Evolutionary conservation across 2,113 vertebrate genomes (phyloP), one percentile per base, ranked within the genome.

Genomic region (Corythornis madagascariensis): DNA sequence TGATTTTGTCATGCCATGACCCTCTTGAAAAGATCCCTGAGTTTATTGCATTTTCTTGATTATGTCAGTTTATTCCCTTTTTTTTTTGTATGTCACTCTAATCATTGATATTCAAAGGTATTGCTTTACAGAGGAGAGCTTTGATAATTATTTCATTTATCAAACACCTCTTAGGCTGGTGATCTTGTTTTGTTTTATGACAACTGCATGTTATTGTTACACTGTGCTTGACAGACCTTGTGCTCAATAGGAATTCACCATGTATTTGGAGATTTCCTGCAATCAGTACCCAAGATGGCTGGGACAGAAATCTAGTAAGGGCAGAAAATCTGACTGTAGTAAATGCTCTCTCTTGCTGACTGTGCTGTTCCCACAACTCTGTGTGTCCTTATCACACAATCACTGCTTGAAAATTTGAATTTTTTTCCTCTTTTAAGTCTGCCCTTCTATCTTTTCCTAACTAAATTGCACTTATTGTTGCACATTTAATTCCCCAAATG

Each of bases 391-490:
- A 74, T 84, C 86, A 31, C 25, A 33, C 47, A 90, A 93, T 93
- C 87, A 13, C 47, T 60, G 50, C 86, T 89, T 79, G 55, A 87
- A 92, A 93, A 80, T 79, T 56, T 85, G 47, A 70, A 66, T 90
- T 90, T 86, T 82, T 86, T 90, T 42, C 50, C 20, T 87, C 78
- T 89, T 88, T 90, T 61, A 90, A 89, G 60, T 76, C 38, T 76
- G 29, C 38, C 63, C 47, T 82, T 89, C 63, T 84, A 1, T 78
- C 55, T 92, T 95, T 94, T 91, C 3, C 31, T 70, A 59, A 86
- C 57, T 79, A 85, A 91, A 92, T 92, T 95, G 67, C 75, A 57
- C 52, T 92, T 91, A 90, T 5, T 93, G 79, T 93, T 95, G 79
- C 40, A 80, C 48, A 2, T 81, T 88, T 96, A 91, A 83, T 88